These are phyloP conservation scores for Cyclina sinensis DNA, from an alignment of 1,140 invertebrate species.

Conservation along the genomic window DNA sequence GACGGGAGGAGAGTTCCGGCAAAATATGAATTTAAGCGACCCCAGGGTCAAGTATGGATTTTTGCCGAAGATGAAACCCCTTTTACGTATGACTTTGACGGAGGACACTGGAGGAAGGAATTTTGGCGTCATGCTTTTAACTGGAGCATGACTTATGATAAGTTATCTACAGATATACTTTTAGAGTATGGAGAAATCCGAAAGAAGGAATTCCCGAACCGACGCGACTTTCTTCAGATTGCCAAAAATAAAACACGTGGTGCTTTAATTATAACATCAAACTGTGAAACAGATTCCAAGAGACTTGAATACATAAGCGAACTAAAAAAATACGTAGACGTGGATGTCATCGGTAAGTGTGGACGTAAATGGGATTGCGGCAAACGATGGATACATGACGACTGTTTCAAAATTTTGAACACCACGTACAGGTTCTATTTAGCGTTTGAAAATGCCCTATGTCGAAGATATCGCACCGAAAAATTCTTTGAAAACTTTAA, in stretches of 20 bases:
- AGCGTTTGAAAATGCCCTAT: constrained; percentile 50
- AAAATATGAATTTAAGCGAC: neutral
- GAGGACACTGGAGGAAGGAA: neutral
- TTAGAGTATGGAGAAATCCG: constrained; percentile 8
- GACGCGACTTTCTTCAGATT: neutral
- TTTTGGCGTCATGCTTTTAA: constrained; percentile 31
- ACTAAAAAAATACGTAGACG: constrained; percentile 47
- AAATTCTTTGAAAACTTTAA: constrained; percentile 60
- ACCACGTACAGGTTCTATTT: constrained; percentile 47
- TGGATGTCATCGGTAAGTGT: constrained; percentile 22
- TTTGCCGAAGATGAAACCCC: constrained; percentile 45
- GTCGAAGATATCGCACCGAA: constrained; percentile 20
- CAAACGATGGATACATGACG: neutral
- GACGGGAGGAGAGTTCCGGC: neutral
- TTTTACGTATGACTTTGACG: neutral
- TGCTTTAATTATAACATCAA: constrained; percentile 23
- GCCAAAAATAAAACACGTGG: constrained; percentile 29
- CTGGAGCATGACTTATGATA: constrained; percentile 53
- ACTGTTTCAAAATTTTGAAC: constrained; percentile 38
- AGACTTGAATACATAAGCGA: constrained; percentile 16
- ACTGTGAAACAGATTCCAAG: constrained; percentile 33
- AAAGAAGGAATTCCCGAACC: neutral
- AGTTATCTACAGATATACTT: constrained; percentile 12
- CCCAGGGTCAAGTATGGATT: constrained; percentile 49
- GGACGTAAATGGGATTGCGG: constrained; percentile 37